Evolutionary conservation across 2,888 invertebrate genomes (phyloP).

Genomic region (Miltochrista miniata): DNA sequence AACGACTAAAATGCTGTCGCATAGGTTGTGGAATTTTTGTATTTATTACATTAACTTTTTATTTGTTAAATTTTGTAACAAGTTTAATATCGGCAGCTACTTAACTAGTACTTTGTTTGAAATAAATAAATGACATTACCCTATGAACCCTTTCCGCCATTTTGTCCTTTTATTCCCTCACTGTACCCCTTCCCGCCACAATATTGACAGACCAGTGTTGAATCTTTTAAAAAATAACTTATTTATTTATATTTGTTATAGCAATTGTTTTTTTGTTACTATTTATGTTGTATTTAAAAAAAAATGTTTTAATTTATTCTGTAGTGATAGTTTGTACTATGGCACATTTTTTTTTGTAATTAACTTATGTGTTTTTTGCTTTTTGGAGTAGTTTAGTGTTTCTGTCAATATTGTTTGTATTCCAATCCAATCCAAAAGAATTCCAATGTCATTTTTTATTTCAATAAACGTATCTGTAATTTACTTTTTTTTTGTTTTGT

Average conservation of each 20-base stretch:
- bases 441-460: slow-evolving; percentile 82
- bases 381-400: slow-evolving; percentile 70
- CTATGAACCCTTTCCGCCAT: slow-evolving; percentile 29
- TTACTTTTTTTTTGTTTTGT: slow-evolving; percentile 51
- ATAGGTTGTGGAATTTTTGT: slow-evolving; percentile 67
- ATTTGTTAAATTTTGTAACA: slow-evolving; percentile 70
- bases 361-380: slow-evolving; percentile 57
- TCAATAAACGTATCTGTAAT: slow-evolving; percentile 77
- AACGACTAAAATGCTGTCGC: slow-evolving; percentile 43
- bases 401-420: slow-evolving; percentile 82
- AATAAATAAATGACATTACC: slow-evolving; percentile 79
- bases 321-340: slow-evolving; percentile 66
- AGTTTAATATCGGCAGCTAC: slow-evolving; percentile 79
- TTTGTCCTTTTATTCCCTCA: slow-evolving; percentile 39
- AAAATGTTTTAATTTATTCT: slow-evolving; percentile 80
- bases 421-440: slow-evolving; percentile 72
- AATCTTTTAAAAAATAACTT: slow-evolving; percentile 70
- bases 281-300: slow-evolving; percentile 70
- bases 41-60: slow-evolving; percentile 61
- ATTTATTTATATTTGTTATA: slow-evolving; percentile 79
- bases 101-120: slow-evolving; percentile 75
- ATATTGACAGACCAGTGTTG: slow-evolving; percentile 85
- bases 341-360: slow-evolving; percentile 59
- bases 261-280: slow-evolving; percentile 76
- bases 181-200: slow-evolving; percentile 56